Evolutionary conservation across 2,113 vertebrate genomes (phyloP), one percentile per base, ranked within the genome.

Genomic region (Muntiacus reevesi): DNA sequence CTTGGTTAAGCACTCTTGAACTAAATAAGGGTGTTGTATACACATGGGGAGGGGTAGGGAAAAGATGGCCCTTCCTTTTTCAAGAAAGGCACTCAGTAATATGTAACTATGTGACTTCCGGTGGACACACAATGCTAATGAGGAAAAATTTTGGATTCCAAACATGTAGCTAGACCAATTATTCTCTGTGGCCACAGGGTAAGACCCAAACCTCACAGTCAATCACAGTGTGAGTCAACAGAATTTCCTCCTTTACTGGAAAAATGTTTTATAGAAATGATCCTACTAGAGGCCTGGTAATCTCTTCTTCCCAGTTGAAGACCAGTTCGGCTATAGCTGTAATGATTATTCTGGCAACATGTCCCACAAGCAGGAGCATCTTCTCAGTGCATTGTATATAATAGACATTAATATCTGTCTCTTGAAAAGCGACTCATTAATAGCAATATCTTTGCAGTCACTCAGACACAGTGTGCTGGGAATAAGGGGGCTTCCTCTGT

Each of bases 1-100:
- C 60, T 85, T 50, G 50, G 92, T 95, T n/a, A 98, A 96, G 96
- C 36, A 87, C 4, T 86, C 95, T 95, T 83, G 59, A 94, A 88
- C 36, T 55, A 96, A 91, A 91, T 62, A 94, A 94, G 59, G 87
- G 82, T 96, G 92, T 89, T 90, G 79, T 45, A 2, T 79, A 27
- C 33, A 25, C 36, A n/a, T 30, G 27, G 15, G 30, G 7, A 78
- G 21, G 25, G 12, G n/a, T 52, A 50, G 27, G 33, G 28, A n/a
- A 97, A 94, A 52, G 5, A 36, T 45, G 55, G 13, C 12, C 40
- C 54, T 94, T 84, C 54, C 74, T 78, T 94, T 96, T 55, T 54
- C 78, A 87, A 43, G 67, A 52, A 64, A 89, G 36, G 11, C 10
- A 60, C 6, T 76, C 15, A 10, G 8, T 82, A 33, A 64, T 57